Conservation (phyloP, 2,797 vertebrate species). For the Huso huso region DNA sequence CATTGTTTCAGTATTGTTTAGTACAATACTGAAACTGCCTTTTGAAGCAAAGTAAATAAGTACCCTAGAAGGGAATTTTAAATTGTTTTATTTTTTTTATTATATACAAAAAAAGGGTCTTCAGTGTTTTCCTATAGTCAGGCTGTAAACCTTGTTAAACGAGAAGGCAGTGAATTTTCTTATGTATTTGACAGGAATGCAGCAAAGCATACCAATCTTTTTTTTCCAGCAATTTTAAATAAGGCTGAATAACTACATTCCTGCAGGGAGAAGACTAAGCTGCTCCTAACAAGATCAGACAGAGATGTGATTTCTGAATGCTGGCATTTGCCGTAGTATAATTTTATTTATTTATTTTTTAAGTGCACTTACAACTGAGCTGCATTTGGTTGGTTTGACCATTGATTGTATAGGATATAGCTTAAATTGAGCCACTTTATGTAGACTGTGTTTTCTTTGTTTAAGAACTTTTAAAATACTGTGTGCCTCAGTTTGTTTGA, state of each 20-base stretch:
- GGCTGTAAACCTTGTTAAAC: too few species aligned
- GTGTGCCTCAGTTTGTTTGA: too few species aligned
- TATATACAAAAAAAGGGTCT: neutral
- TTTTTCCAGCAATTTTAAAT: conserved; percentile 16
- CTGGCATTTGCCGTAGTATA: neutral
- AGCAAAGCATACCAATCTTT: conserved; percentile 20
- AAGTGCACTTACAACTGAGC: neutral
- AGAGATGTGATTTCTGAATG: conserved; percentile 3
- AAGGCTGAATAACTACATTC: conserved; percentile 14
- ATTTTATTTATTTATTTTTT: neutral
- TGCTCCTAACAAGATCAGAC: conserved; percentile 13
- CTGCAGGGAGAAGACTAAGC: neutral
- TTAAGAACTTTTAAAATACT: conserved; percentile 25
- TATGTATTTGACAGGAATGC: conserved; percentile 27
- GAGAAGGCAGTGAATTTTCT: neutral
- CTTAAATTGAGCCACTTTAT: neutral
- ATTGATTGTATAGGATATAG: neutral
- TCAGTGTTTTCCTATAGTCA: neutral
- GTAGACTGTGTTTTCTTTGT: conserved; percentile 7
- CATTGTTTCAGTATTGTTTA: too few species aligned
- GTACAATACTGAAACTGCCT: neutral
- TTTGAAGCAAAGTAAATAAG: neutral
- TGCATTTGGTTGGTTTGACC: neutral
- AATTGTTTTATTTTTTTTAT: neutral
- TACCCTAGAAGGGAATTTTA: neutral